Conservation (phyloP, 1,140 invertebrate species). For the Drosophila dunni region DNA sequence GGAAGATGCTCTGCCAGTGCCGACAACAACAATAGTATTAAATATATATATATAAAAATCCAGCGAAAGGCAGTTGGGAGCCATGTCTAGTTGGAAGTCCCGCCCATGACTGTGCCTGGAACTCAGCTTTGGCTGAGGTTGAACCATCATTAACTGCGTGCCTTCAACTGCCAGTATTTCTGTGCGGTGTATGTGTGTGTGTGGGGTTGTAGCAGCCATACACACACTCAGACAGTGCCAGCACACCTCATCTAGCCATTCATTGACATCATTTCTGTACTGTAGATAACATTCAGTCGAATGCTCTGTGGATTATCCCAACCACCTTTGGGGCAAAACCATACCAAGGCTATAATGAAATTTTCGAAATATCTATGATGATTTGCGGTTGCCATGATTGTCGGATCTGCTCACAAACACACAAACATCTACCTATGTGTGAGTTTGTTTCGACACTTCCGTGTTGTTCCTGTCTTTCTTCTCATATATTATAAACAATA, state of each 20-base stretch:
- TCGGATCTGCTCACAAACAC: slow-evolving; percentile 18
- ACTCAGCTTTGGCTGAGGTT: slow-evolving; percentile 37
- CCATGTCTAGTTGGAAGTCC: slow-evolving; percentile 48
- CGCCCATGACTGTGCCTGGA: slow-evolving; percentile 48
- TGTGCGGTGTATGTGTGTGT: slow-evolving; percentile 17
- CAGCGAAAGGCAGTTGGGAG: slow-evolving; percentile 11
- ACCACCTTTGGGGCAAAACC: slow-evolving; percentile 54
- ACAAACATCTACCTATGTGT: neutral
- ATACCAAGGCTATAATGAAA: slow-evolving; percentile 70
- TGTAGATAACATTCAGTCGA: slow-evolving; percentile 79
- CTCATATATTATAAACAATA: slow-evolving; percentile 28
- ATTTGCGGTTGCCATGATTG: slow-evolving; percentile 79
- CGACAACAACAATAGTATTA: slow-evolving; percentile 17
- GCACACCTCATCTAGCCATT: slow-evolving; percentile 78
- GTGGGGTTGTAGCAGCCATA: slow-evolving; percentile 36
- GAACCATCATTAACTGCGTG: slow-evolving; percentile 71
- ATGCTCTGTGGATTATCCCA: slow-evolving; percentile 58
- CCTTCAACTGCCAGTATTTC: neutral
- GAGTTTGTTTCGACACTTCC: slow-evolving; percentile 49
- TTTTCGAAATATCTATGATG: slow-evolving; percentile 82
- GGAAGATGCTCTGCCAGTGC: slow-evolving; percentile 42
- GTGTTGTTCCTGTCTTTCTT: slow-evolving; percentile 13
- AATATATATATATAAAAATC: slow-evolving; percentile 22
- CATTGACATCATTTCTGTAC: slow-evolving; percentile 76
- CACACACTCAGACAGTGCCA: slow-evolving; percentile 6